A percentile compares a stretch with the other conserved stretches of the same genome.
phyloP scores from a whole-genome alignment of 2,797 vertebrate genomes.

The Mallotus villosus region DNA sequence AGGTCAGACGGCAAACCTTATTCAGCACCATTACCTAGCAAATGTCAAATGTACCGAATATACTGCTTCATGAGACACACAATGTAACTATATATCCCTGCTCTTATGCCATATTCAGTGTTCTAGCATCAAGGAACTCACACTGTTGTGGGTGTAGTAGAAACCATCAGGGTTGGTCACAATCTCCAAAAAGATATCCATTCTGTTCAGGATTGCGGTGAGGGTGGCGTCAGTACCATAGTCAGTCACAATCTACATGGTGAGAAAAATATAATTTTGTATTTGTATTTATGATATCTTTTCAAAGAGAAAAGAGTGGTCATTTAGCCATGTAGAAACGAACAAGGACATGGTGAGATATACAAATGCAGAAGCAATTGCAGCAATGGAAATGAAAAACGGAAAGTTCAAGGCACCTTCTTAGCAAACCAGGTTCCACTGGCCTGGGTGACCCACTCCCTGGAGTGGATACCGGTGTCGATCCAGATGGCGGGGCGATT shows the following conservation, averaged over 20 bases:
- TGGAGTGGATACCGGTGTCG: slow-evolving; percentile 95
- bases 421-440: slow-evolving; percentile 91
- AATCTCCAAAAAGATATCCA: slow-evolving; percentile 92
- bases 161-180: slow-evolving; percentile 94
- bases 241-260: slow-evolving; percentile 79
- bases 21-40: background rate
- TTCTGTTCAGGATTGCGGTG: slow-evolving; percentile 79
- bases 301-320: too few relatives aligned
- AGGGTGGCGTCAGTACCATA: slow-evolving; percentile 72
- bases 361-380: background rate
- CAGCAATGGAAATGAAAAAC: background rate
- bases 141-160: slow-evolving; percentile 76
- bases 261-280: background rate
- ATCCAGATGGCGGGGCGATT: slow-evolving; percentile 90
- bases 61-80: too few relatives aligned
- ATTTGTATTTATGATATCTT: background rate
- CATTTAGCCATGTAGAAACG: too few relatives aligned
- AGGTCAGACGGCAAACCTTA: background rate
- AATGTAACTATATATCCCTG: too few relatives aligned
- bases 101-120: too few relatives aligned
- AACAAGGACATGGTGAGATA: too few relatives aligned
- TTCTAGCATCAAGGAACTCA: slow-evolving; percentile 52
- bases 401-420: slow-evolving; percentile 74
- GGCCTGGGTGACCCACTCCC: slow-evolving; percentile 96
- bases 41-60: too few relatives aligned